Evolutionary conservation across 2,888 invertebrate genomes (phyloP), one percentile per base, ranked within the genome.

Genomic region (Leucania comma): DNA sequence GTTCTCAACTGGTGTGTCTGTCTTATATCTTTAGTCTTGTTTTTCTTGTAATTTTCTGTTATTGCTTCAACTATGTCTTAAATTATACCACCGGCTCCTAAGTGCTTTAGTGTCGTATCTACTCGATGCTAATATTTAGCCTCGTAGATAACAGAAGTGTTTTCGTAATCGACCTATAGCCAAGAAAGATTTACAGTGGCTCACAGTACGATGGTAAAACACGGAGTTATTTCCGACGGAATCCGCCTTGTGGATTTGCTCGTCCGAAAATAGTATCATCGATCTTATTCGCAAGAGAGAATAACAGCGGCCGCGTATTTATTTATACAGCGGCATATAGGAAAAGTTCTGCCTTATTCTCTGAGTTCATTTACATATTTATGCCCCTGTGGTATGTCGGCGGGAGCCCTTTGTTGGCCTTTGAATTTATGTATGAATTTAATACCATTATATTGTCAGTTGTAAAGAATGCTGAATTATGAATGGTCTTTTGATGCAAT

Each of bases 211-310:
- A 89, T 92, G 93, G 91, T 92, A 90, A 91, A 91, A 91, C 91
- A 88, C 90, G 83, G 87, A 93, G 94, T 93, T 95, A 95, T 95
- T 94, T 95, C 92, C 88, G 92, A 93, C 89, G 92, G 93, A 93
- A 94, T 95, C 92, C 91, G 93, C 92, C 92, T 93, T 92, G 93
- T 93, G 92, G 90, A 94, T 94, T 93, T 89, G 92, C 92, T 91
- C 91, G 84, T 92, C 90, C 93, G 84, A 92, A 94, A 95, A 95
- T 95, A 95, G 95, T 92, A 93, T 90, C 94, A 93, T 93, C 93
- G 92, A 92, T 94, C 93, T 93, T 94, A 94, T 94, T 92, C 89
- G 91, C 91, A 88, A 87, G 88, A 89, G 88, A 86, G 90, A 91
- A 92, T 92, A 93, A 92, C 92, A 90, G 85, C 84, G 87, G 89